Conservation (phyloP, 1,140 invertebrate genomes). For the Apis dorsata region DNA sequence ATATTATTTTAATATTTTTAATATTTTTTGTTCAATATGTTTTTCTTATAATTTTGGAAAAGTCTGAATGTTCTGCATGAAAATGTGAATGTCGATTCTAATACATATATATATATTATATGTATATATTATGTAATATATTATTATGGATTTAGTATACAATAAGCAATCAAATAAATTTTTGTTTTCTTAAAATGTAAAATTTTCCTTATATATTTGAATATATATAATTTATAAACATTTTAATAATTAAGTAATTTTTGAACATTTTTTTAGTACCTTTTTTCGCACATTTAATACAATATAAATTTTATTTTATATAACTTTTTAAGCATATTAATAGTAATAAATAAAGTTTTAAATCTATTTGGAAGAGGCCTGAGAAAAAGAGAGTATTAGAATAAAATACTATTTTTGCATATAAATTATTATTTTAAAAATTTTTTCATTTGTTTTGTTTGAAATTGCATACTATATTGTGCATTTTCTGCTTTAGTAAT, state of each 20-base stretch:
- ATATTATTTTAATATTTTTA: not conserved
- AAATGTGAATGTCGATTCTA: not conserved
- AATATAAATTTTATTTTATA: not conserved
- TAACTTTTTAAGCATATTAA: not conserved
- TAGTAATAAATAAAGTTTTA: not conserved
- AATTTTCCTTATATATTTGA: not conserved
- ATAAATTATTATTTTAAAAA: conserved; percentile 81
- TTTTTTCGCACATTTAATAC: not conserved
- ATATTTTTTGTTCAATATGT: not conserved
- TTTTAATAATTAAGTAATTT: not conserved
- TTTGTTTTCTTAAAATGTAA: not conserved
- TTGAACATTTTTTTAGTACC: not conserved
- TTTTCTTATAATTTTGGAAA: not conserved
- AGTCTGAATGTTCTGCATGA: not conserved
- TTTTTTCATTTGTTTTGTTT: conserved; percentile 87
- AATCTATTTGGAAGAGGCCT: not conserved
- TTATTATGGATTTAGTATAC: conserved; percentile 2
- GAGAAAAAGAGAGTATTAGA: not conserved
- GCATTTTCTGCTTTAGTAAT: conserved; percentile 85
- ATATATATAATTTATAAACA: conserved; percentile 7
- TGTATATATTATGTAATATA: not conserved
- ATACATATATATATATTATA: not conserved
- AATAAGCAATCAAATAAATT: conserved; percentile 19
- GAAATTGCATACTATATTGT: conserved; percentile 83
- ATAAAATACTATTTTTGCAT: not conserved